phyloP scores from a whole-genome alignment of 2,888 invertebrate genomes.

The Theristus sp. region DNA sequence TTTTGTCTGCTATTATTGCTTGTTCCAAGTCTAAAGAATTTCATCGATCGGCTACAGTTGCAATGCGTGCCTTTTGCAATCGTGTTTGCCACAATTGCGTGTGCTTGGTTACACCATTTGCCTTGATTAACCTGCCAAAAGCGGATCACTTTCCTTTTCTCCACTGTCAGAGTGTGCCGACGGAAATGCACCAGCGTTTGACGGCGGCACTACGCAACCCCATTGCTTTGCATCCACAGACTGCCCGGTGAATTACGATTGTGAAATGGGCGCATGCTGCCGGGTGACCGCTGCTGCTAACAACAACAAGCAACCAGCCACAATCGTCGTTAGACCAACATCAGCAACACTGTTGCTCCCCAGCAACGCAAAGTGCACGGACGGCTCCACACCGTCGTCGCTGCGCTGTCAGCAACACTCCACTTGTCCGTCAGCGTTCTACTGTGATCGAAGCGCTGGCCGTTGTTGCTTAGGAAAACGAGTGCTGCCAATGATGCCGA shows the following conservation, averaged over 20 bases:
- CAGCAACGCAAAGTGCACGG: not conserved
- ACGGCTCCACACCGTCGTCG: not conserved
- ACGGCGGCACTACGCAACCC: no score
- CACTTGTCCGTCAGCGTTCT: slow-evolving; percentile 4
- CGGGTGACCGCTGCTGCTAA: not conserved
- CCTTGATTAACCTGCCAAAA: not conserved
- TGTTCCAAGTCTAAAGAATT: no score
- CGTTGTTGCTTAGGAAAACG: slow-evolving; percentile 1
- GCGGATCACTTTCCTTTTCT: not conserved
- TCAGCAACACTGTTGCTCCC: not conserved
- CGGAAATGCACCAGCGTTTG: not conserved
- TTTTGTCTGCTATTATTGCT: no score
- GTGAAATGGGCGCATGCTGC: not conserved
- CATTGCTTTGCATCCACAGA: not conserved
- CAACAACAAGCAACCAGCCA: not conserved
- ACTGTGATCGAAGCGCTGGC: slow-evolving; percentile 4
- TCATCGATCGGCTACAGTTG: no score
- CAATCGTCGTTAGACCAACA: not conserved
- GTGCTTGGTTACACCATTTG: no score
- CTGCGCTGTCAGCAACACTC: not conserved
- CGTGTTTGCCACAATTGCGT: no score
- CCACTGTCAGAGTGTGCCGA: not conserved
- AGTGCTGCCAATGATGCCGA: no score
- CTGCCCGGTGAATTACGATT: not conserved
- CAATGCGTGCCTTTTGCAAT: no score